phyloP scores from a whole-genome alignment of 2,888 invertebrate species.

The Trichopoda pennipes region DNA sequence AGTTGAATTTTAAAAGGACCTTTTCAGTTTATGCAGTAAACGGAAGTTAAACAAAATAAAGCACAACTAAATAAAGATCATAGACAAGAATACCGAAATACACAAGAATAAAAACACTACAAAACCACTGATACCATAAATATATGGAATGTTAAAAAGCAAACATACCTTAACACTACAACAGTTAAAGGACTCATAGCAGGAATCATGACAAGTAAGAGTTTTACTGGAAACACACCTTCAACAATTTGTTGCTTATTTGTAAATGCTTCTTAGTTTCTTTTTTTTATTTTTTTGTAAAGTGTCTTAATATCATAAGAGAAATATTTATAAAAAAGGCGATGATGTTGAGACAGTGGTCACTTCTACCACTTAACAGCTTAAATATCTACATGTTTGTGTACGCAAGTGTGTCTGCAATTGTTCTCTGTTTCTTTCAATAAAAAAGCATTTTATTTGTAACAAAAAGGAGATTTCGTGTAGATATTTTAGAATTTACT shows the following conservation, averaged over 20 bases:
- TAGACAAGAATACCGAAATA: slow-evolving; percentile 14
- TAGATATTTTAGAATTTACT: too few relatives aligned
- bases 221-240: slow-evolving; percentile 56
- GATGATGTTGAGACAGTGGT: too few relatives aligned
- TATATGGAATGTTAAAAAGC: neutral
- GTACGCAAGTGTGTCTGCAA: too few relatives aligned
- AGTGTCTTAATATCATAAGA: slow-evolving; percentile 66
- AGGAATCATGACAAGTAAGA: slow-evolving; percentile 43
- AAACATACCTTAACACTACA: slow-evolving; percentile 16
- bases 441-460: too few relatives aligned
- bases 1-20: slow-evolving; percentile 64
- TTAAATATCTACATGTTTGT: too few relatives aligned
- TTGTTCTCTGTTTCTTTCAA: too few relatives aligned
- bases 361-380: too few relatives aligned
- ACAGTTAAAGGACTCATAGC: too few relatives aligned
- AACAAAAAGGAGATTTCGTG: too few relatives aligned
- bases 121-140: slow-evolving; percentile 50
- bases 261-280: slow-evolving; percentile 54
- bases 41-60: slow-evolving; percentile 60
- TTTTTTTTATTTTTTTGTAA: neutral
- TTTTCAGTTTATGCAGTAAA: slow-evolving; percentile 66
- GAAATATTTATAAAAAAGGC: slow-evolving; percentile 67
- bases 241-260: slow-evolving; percentile 67
- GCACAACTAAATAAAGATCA: slow-evolving; percentile 36
- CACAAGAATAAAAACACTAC: slow-evolving; percentile 43